Evolutionary conservation across 2,113 vertebrate species (phyloP), one percentile per base, ranked within the genome.

Genomic region (Miniopterus natalensis): DNA sequence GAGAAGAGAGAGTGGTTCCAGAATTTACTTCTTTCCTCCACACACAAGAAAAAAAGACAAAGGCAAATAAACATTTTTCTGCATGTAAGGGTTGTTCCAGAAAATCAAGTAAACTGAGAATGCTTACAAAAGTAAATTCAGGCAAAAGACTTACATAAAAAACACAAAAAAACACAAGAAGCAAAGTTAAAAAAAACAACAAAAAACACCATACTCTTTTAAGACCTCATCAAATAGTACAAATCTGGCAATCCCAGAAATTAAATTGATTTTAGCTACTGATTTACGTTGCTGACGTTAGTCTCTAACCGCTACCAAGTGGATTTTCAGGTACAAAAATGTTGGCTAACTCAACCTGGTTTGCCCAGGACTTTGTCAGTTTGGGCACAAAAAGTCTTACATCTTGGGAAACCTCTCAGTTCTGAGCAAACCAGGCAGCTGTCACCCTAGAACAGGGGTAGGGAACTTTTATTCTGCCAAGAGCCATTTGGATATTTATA

Each of bases 1-100:
- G 63, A 79, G 73, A 92, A 93, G 59, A n/a, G 17, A 36, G 71
- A 87, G 20, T 47, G 23, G 84, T 84, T 88, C 59, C 83, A 25
- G 84, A 90, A 93, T 94, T 78, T 36, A 78, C 59, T 89, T 31
- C 36, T 84, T 73, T 61, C 40, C 73, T 75, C 81, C 49, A 92
- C 70, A 90, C 66, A 65, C 27, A 29, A 55, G 51, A 12, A 49
- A 59, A 71, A 92, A 79, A 10, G 6, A 14, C 68, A 78, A 89
- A 31, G 9, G 68, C 45, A 90, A 96, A 85, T 55, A 87, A 93
- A 79, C 31, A 74, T 17, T 92, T 71, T 68, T 40, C 25, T 59
- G 17, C 21, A 5, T 71, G 3, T 68, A 92, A 93, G 47, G 27
- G 18, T 73, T 77, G 21, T 20, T 75, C 59, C 47, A 90, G 25